phyloP scores from a whole-genome alignment of 2,113 vertebrate genomes.

The Rhineura floridana region DNA sequence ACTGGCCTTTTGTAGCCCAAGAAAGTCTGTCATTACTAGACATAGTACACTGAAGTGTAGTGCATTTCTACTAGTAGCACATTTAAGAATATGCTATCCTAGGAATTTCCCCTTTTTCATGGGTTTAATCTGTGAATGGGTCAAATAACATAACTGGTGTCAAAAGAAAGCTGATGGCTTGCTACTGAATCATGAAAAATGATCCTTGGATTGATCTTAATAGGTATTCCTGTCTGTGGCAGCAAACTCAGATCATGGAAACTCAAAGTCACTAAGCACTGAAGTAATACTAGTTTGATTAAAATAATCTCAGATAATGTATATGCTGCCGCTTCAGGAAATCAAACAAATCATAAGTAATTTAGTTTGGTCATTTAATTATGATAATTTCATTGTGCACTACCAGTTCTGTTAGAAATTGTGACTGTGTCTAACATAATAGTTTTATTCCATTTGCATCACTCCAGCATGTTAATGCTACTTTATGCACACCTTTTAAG shows the following conservation, averaged over 20 bases:
- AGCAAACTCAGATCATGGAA: background rate
- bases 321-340: accelerated
- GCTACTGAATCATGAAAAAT: background rate
- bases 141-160: background rate
- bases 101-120: background rate
- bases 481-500: too few species aligned
- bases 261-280: background rate
- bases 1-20: background rate
- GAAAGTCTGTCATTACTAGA: background rate
- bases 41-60: background rate
- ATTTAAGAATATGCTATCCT: background rate
- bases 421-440: background rate
- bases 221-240: background rate
- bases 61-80: background rate
- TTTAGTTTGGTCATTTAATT: slow-evolving; percentile 9
- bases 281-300: slow-evolving; percentile 20
- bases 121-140: background rate
- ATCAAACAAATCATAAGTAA: background rate
- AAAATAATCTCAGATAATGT: background rate
- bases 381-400: background rate
- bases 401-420: background rate
- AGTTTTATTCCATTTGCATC: background rate
- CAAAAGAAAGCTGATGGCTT: background rate
- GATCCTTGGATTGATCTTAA: background rate
- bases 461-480: background rate